phyloP scores from a whole-genome alignment of 37 sponge, comb jelly and placozoan genomes.

The Oopsacas minuta region DNA sequence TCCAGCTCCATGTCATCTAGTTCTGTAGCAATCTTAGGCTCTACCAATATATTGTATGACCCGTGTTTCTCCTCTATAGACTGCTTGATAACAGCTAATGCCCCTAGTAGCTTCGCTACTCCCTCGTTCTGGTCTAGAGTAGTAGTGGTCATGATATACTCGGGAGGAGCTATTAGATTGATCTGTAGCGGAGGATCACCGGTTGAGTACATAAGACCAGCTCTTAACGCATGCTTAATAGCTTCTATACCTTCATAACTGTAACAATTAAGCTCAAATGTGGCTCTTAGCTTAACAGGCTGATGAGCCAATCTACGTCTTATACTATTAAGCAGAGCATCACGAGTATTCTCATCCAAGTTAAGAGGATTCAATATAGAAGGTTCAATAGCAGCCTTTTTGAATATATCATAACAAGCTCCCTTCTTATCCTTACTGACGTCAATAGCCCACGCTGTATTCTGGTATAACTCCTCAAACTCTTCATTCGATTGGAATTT shows the following conservation, averaged over 20 bases:
- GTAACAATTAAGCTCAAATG: slow-evolving; percentile 87
- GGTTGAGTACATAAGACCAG: slow-evolving; percentile 58
- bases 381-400: slow-evolving; percentile 64
- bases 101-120: slow-evolving; percentile 57
- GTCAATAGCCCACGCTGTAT: slow-evolving; percentile 88
- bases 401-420: slow-evolving; percentile 78
- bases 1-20: slow-evolving; percentile 72
- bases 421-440: slow-evolving; percentile 54
- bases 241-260: slow-evolving; percentile 97
- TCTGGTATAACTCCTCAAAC: slow-evolving; percentile 76
- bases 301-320: slow-evolving; percentile 80
- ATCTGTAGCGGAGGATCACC: slow-evolving; percentile 61
- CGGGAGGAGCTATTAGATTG: slow-evolving; percentile 93
- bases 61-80: slow-evolving; percentile 84
- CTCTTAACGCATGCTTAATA: slow-evolving; percentile 68
- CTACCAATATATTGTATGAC: slow-evolving; percentile 60
- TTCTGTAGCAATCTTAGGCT: slow-evolving; percentile 95
- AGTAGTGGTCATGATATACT: slow-evolving; percentile 83
- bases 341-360: slow-evolving; percentile 44
- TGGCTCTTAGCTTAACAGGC: slow-evolving; percentile 90
- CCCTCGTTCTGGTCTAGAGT: slow-evolving; percentile 83
- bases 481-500: slow-evolving; percentile 63
- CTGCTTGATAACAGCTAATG: slow-evolving; percentile 68
- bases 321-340: slow-evolving; percentile 61
- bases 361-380: slow-evolving; percentile 34